A percentile compares a stretch with the other conserved stretches of the same genome.
Conservation (phyloP, 2,797 vertebrate genomes). For the Bradypodion ventrale region DNA sequence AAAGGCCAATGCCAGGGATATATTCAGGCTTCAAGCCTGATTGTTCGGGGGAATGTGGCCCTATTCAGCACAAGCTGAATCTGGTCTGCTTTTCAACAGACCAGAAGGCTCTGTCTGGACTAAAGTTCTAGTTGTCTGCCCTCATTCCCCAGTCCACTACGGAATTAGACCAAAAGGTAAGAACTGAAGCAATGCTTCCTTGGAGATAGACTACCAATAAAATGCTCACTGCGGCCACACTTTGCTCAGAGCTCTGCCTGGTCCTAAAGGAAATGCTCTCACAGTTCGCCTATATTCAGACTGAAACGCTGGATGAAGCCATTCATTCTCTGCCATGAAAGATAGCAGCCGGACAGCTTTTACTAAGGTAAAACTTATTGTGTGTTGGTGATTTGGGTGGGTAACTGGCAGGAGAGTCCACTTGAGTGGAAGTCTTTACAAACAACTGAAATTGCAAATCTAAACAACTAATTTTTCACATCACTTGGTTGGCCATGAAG, state of each 20-base stretch:
- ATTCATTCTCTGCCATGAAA: slow-evolving; percentile 25
- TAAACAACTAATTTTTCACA: slow-evolving; percentile 75
- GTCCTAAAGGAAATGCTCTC: slow-evolving; percentile 1
- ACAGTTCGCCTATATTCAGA: slow-evolving; percentile 13
- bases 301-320: slow-evolving; percentile 12
- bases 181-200: no score
- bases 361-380: slow-evolving; percentile 55
- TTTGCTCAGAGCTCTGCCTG: neutral
- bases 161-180: no score
- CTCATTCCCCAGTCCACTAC: no score
- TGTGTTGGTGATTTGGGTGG: slow-evolving; percentile 40
- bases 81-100: no score
- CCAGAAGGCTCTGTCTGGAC: no score
- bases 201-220: neutral
- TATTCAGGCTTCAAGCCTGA: no score
- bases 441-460: slow-evolving; percentile 71
- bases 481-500: slow-evolving; percentile 71
- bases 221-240: neutral
- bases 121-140: no score
- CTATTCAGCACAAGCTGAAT: no score
- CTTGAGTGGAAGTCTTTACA: slow-evolving; percentile 67
- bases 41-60: no score
- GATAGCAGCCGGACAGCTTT: slow-evolving; percentile 30
- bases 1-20: no score
- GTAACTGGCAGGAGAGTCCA: slow-evolving; percentile 56